Base-by-base conservation (phyloP, 2,113 vertebrate genomes). In the Hoplias malabaricus region DNA sequence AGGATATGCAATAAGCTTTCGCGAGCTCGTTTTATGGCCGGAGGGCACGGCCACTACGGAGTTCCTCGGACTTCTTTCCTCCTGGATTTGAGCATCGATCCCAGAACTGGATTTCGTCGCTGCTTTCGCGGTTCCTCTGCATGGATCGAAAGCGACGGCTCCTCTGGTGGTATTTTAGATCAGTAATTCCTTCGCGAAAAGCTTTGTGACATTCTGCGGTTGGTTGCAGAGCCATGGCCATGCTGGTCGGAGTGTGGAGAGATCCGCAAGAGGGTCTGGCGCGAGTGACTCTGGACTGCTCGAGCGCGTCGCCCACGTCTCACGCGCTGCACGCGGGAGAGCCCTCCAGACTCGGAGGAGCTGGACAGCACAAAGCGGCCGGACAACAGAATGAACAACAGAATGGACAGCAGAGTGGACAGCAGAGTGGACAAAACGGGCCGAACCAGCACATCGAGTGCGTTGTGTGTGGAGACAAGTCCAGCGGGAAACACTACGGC, bases 401-500 rank as follows among this genome's bases (percentile, higher is more conserved):
- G n/a, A n/a, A n/a, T n/a, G n/a, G n/a, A n/a, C n/a, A n/a, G n/a
- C n/a, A n/a, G n/a, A n/a, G n/a, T n/a, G n/a, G n/a, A n/a, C n/a
- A n/a, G n/a, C 46, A 19, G 48, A 1, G 8, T 23, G 16, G 4
- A 19, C 46, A 50, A 19, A 50, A 50, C 9, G 91, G 91, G 82
- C 92, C 92, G 84, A 89, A 80, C 84, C 90, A 94, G 87, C 95
- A 96, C 86, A 95, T 98, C 84, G 96, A 97, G 86, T 98, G 96
- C 86, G 95, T 95, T 89, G 96, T 98, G 77, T 98, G 96, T 88
- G 96, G 95, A 87, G 96, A 98, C 88, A 98, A 98, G 82, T 97
- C 96, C 80, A 98, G 96, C 88, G 96, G 96, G 77, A 98, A 98
- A 83, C 96, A 98, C 89, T 98, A 98, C 85, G 96, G 96, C 88